Percentiles rank a stretch among this genome's conserved stretches.
These are phyloP conservation scores for Ciconia boyciana DNA, from an alignment of 2,113 vertebrate genomes.

Conservation along the genomic window DNA sequence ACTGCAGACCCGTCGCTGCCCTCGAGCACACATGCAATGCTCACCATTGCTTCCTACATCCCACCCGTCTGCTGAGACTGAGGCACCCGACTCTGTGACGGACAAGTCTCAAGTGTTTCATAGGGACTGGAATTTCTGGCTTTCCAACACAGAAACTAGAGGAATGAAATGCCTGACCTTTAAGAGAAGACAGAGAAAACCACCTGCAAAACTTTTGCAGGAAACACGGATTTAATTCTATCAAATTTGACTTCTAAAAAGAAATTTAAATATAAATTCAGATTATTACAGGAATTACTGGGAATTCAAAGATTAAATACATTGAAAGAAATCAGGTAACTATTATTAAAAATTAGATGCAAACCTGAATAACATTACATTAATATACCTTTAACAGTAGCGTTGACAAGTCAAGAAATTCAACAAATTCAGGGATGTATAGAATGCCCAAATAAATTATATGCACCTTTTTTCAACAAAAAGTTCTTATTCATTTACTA, in stretches of 20 bases:
- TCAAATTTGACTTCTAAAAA: not conserved
- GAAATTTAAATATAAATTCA: not conserved
- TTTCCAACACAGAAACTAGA: not conserved
- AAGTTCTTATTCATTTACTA: not conserved
- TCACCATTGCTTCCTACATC: not conserved
- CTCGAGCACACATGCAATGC: fast-evolving
- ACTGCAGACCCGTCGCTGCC: not conserved
- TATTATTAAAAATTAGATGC: not conserved
- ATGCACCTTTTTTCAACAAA: not conserved
- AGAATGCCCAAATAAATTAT: not conserved
- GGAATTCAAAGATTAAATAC: not conserved
- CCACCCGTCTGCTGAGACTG: not conserved
- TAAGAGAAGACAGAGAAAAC: not conserved
- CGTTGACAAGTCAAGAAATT: not conserved
- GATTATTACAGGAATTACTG: not conserved
- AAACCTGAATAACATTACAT: not conserved
- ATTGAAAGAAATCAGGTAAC: not conserved
- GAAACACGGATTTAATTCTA: not conserved
- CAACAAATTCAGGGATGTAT: not conserved
- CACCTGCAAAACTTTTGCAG: not conserved
- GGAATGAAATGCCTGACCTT: not conserved
- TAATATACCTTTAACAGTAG: not conserved
- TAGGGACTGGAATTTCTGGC: not conserved
- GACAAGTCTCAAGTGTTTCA: not conserved
- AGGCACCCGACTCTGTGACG: fast-evolving